A percentile compares a stretch with the other conserved stretches of the same genome.
These are phyloP conservation scores for Cyclargus thomasi DNA, from an alignment of 1,140 invertebrate species.

Conservation along the genomic window DNA sequence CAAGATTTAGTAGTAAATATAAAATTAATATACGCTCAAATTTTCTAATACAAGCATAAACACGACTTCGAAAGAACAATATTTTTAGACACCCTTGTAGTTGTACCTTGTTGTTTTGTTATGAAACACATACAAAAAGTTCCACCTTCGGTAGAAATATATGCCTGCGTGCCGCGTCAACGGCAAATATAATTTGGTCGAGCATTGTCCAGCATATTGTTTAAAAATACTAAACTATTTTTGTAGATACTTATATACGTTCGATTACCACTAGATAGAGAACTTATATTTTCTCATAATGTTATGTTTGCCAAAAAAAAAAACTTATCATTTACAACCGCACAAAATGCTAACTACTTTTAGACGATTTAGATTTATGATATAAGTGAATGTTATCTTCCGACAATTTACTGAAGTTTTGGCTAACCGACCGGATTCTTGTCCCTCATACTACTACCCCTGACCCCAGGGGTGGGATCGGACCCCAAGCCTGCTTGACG, in stretches of 20 bases:
- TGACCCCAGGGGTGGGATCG: not conserved
- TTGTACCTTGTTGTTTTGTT: conserved; percentile 50
- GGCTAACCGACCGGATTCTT: conserved; percentile 15
- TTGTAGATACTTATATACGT: conserved; percentile 73
- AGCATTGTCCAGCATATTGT: conserved; percentile 53
- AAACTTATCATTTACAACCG: conserved; percentile 44
- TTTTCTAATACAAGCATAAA: conserved; percentile 29
- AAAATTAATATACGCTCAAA: conserved; percentile 33
- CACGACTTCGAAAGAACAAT: conserved; percentile 57
- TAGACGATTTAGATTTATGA: conserved; percentile 27
- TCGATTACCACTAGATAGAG: conserved; percentile 70
- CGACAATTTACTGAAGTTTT: conserved; percentile 23
- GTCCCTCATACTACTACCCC: not conserved
- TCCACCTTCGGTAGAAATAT: conserved; percentile 42
- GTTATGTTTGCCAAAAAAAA: conserved; percentile 61
- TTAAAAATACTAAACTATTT: conserved; percentile 71
- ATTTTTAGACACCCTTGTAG: conserved; percentile 71
- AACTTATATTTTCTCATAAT: conserved; percentile 69
- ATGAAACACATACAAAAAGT: conserved; percentile 42
- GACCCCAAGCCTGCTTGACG: not conserved
- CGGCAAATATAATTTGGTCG: conserved; percentile 43
- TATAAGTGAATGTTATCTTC: conserved; percentile 17
- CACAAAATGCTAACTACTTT: conserved; percentile 54
- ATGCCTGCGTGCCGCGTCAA: conserved; percentile 36
- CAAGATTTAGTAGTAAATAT: not conserved